Evolutionary conservation across 2,888 invertebrate species (phyloP), one percentile per base, ranked within the genome.

Genomic region (Uloborus plumipes): DNA sequence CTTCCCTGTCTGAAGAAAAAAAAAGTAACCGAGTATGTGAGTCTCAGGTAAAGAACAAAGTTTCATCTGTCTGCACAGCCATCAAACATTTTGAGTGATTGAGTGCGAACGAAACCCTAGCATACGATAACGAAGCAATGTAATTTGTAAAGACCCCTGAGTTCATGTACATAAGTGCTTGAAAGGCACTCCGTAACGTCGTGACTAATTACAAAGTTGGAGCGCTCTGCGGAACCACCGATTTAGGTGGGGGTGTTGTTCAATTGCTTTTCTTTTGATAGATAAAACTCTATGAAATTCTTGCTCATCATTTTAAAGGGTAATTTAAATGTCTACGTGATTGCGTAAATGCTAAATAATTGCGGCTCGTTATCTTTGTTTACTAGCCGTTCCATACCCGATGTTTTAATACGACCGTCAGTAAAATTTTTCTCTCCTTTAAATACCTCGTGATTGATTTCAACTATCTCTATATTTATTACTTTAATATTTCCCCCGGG

Each of bases 261-360:
- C 79, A 80, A 80, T 80, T 73, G 79, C 70, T 71, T 71, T 26
- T 62, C 71, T 50, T 78, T 78, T 58, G 55, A 74, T 81, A 74
- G 80, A 81, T 81, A 81, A 74, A 81, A 74, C 66, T 71, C 71
- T 80, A 65, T 62, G 73, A 80, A 74, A 81, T 70, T 74, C 74
- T 59, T 51, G 70, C 80, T 74, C 80, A 81, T 81, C 80, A 81
- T 81, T 81, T 73, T 70, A 74, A 74, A 80, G 80, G 69, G 80
- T 81, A 81, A 81, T 81, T 81, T 81, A 81, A 81, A 81, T 81
- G 80, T 81, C 80, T 62, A 74, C 74, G 49, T 81, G 80, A 81
- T 70, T 70, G 70, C 74, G 70, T 81, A 81, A 81, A 81, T 81
- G 70, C 74, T 74, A 62, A 81, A 70, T 81, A 81, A 81, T 81